Base-by-base conservation (phyloP, 2,797 vertebrate species). In the Hoplostethus mediterraneus region DNA sequence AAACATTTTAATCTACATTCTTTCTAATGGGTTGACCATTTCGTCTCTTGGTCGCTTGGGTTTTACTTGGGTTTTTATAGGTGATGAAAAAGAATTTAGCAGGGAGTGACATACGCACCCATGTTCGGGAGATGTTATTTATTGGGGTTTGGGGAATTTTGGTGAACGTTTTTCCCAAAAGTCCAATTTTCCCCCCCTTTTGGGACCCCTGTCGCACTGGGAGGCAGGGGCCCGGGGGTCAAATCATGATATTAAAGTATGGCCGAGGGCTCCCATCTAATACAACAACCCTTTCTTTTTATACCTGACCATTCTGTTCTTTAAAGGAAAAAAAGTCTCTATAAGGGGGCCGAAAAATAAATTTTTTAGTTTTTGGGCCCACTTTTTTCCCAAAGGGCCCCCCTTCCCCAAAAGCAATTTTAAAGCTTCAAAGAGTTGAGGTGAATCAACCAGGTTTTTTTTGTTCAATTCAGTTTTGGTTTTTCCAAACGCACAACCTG, bases 121-220 rank as follows among this genome's bases (percentile, higher is more conserved):
- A 0, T 51, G 28, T 64, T 38, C 57, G n/a, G 6, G 8, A 49
- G 44, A 13, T 57, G 57, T 17, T 21, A 4, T 48, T 57, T 62
- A 6, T 67, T 49, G 6, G 28, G 38, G 47, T 25, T 74, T n/a
- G n/a, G n/a, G 38, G 17, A 52, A 49, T n/a, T n/a, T 17, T 55
- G 47, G 16, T 11, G 21, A 21, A 36, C 9, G 12, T n/a, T n/a
- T n/a, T n/a, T 5, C 13, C 1, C 33, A 67, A 58, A 49, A 16
- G 86, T 71, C 56, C 73, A 70, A 84, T 75, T 55, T 56, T 85
- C 54, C 90, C 89, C 80, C 68, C 86, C 11, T 59, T 85, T 93
- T 90, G 88, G 61, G 44, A 73, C n/a, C n/a, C 33, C 52, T 10
- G 12, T 42, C 49, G 45, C 49, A 84, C 55, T 89, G n/a, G 71